phyloP scores from a whole-genome alignment of 2,888 invertebrate species.

The Emmelina monodactyla region DNA sequence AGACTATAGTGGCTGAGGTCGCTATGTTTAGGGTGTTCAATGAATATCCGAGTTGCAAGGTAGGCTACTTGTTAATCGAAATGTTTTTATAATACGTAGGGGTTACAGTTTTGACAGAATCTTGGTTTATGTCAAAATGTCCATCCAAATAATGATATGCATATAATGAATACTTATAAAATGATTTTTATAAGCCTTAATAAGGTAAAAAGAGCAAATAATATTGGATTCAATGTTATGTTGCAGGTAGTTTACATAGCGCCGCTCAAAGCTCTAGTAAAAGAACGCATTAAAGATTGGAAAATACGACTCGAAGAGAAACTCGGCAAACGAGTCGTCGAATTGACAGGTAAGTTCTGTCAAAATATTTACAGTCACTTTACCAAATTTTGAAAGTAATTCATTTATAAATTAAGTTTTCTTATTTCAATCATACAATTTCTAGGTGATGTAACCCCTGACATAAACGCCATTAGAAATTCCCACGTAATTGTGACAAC shows the following conservation, averaged over 20 bases:
- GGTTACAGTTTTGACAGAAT: too few species aligned
- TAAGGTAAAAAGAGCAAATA: too few species aligned
- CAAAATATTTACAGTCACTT: not conserved
- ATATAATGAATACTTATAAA: too few species aligned
- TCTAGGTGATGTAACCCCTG: conserved; percentile 76
- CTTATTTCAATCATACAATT: conserved; percentile 9
- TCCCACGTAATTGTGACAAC: conserved; percentile 97
- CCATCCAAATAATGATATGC: too few species aligned
- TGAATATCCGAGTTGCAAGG: conserved; percentile 79
- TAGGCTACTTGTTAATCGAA: too few species aligned
- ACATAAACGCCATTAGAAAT: conserved; percentile 80
- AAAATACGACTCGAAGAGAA: conserved; percentile 76
- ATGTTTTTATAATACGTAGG: too few species aligned
- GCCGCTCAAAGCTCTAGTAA: conserved; percentile 95
- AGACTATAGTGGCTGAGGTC: conserved; percentile 97
- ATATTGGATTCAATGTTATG: too few species aligned
- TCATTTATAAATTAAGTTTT: not conserved
- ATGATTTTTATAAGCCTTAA: too few species aligned
- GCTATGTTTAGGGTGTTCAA: conserved; percentile 94
- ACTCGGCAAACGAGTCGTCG: conserved; percentile 86
- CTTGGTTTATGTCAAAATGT: too few species aligned
- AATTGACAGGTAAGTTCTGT: conserved; percentile 83
- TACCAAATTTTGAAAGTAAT: not conserved
- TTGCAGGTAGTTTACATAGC: conserved; percentile 94
- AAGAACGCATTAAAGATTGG: conserved; percentile 98